phyloP scores from a whole-genome alignment of 2,797 vertebrate genomes.

The Brachyalestes nurse region DNA sequence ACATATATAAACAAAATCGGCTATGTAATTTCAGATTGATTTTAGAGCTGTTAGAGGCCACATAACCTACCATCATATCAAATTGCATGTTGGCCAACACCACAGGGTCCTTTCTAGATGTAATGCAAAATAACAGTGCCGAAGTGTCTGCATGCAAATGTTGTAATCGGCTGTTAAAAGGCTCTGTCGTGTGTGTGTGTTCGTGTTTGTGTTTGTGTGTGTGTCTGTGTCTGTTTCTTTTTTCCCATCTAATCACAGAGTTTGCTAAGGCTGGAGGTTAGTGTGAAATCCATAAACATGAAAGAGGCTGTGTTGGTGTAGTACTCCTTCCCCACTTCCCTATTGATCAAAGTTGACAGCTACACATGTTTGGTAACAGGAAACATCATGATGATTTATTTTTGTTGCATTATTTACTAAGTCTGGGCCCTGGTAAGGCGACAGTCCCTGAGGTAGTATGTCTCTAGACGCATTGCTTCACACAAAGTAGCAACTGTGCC shows the following conservation, averaged over 20 bases:
- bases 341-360: slow-evolving; percentile 81
- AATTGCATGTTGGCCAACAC: neutral
- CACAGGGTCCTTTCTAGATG: neutral
- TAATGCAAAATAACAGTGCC: neutral
- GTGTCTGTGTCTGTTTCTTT: neutral
- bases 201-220: slow-evolving; percentile 26
- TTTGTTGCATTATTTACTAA: slow-evolving; percentile 79
- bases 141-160: slow-evolving; percentile 15
- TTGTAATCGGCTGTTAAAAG: slow-evolving; percentile 58
- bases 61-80: slow-evolving; percentile 1
- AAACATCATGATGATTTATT: slow-evolving; percentile 76
- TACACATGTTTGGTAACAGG: slow-evolving; percentile 79
- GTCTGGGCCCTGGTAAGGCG: slow-evolving; percentile 64
- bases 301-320: slow-evolving; percentile 63
- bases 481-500: slow-evolving; percentile 66
- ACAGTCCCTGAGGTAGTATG: slow-evolving; percentile 72
- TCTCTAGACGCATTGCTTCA: slow-evolving; percentile 75
- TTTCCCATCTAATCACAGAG: slow-evolving; percentile 58
- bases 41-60: neutral
- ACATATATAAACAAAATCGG: neutral
- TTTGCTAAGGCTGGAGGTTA: slow-evolving; percentile 56
- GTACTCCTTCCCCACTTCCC: slow-evolving; percentile 60
- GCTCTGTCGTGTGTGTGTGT: slow-evolving; percentile 47
- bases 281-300: slow-evolving; percentile 64
- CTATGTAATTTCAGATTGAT: neutral